Percentiles rank a stretch among this genome's conserved stretches.
Evolutionary conservation across 2,113 vertebrate genomes (phyloP).

Genomic region (Myotis davidii): DNA sequence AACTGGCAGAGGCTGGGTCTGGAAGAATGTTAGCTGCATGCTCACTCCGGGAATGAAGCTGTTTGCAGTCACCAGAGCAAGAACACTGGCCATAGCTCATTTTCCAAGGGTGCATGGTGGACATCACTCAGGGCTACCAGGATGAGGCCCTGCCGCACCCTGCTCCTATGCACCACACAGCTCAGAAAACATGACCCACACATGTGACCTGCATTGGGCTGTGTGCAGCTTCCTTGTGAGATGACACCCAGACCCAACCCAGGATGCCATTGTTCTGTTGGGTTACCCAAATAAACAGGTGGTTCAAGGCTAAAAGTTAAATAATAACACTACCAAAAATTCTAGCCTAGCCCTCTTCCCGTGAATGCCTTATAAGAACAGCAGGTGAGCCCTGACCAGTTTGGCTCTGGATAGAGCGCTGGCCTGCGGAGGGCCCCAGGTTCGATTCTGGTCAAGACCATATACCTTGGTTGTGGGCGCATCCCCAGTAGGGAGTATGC

Average conservation of each 20-base stretch:
- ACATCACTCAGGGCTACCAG: accelerated
- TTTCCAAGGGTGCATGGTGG: neutral
- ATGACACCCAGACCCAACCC: neutral
- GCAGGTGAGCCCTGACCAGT: too few species aligned
- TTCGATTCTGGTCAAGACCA: too few species aligned
- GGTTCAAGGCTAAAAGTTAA: neutral
- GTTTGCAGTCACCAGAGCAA: neutral
- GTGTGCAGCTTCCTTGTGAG: neutral
- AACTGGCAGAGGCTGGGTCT: neutral
- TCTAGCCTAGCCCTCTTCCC: neutral
- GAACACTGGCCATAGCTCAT: neutral
- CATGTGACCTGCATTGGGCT: neutral
- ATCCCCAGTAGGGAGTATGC: too few species aligned
- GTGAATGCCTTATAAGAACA: neutral
- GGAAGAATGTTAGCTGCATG: neutral
- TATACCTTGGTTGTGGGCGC: too few species aligned
- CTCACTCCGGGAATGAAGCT: neutral
- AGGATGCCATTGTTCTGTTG: neutral
- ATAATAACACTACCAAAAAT: neutral
- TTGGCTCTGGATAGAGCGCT: too few species aligned
- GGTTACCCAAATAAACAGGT: neutral
- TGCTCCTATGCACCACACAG: neutral
- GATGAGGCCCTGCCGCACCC: neutral
- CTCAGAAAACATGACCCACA: neutral
- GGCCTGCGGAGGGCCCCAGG: too few species aligned